Evolutionary conservation across 1,140 invertebrate species (phyloP).

Genomic region (Bilobella aurantiaca): DNA sequence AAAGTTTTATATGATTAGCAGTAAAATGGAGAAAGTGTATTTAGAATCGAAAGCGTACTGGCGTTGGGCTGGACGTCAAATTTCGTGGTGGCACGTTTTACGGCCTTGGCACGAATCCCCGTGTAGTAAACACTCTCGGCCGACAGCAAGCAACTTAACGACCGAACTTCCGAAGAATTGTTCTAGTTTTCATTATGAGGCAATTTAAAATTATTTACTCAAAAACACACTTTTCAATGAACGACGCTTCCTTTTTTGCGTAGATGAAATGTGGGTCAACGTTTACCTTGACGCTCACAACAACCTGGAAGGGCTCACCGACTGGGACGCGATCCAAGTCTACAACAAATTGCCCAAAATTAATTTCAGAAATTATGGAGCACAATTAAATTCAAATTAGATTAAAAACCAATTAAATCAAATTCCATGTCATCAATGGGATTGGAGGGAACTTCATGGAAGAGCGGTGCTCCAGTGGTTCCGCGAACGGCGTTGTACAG

Average conservation of each 20-base stretch:
- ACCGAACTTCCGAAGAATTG: slow-evolving; percentile 50
- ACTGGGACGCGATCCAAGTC: slow-evolving; percentile 57
- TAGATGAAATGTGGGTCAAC: not conserved
- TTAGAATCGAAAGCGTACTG: slow-evolving; percentile 41
- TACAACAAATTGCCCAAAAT: too few species aligned
- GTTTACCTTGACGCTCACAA: slow-evolving; percentile 51
- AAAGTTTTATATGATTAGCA: not conserved
- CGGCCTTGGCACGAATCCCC: slow-evolving; percentile 54
- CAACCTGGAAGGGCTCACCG: slow-evolving; percentile 55
- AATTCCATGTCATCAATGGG: slow-evolving; percentile 54
- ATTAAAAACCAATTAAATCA: slow-evolving; percentile 54
- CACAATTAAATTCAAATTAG: too few species aligned
- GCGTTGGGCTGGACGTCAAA: slow-evolving; percentile 49
- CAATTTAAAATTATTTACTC: too few species aligned
- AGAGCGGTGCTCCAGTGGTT: slow-evolving; percentile 54
- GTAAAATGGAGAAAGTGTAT: not conserved
- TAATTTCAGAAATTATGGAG: too few species aligned
- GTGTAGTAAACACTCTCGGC: slow-evolving; percentile 66
- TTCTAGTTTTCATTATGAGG: too few species aligned
- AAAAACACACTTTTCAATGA: not conserved
- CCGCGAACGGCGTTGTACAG: slow-evolving; percentile 56
- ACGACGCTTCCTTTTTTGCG: not conserved
- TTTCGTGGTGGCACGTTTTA: slow-evolving; percentile 57
- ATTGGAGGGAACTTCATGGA: slow-evolving; percentile 36
- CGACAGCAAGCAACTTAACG: slow-evolving; percentile 52